Conservation (phyloP, 1,140 invertebrate genomes). For the Calephelis virginiensis region DNA sequence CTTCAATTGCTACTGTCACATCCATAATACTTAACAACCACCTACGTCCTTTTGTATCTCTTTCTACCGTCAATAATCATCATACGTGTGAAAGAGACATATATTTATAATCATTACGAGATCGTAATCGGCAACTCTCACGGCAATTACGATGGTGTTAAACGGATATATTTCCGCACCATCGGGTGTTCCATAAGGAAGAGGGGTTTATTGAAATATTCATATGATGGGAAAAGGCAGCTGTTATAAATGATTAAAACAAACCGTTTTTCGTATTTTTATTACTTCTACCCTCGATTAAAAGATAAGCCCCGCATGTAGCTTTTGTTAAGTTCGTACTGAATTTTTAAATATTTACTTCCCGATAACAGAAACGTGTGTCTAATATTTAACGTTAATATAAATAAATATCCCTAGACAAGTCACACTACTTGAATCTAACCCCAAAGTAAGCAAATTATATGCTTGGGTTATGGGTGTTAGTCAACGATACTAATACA, state of each 20-base stretch:
- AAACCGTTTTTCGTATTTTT: constrained; percentile 9
- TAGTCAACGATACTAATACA: too few relatives aligned
- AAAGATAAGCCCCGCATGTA: constrained; percentile 5
- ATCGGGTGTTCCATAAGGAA: not conserved
- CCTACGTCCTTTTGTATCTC: constrained; percentile 30
- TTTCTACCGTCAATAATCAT: constrained; percentile 23
- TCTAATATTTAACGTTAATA: too few relatives aligned
- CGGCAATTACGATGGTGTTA: constrained; percentile 55
- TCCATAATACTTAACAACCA: constrained; percentile 39
- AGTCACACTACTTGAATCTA: too few relatives aligned
- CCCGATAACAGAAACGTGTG: too few relatives aligned
- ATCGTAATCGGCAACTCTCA: constrained; percentile 44
- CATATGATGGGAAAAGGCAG: constrained; percentile 5
- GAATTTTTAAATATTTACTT: too few relatives aligned
- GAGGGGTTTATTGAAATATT: constrained; percentile 13
- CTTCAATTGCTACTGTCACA: constrained; percentile 32
- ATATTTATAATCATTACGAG: constrained; percentile 40
- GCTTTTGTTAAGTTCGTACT: not conserved
- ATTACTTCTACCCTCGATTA: not conserved
- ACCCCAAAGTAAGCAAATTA: too few relatives aligned
- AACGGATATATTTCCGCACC: constrained; percentile 47
- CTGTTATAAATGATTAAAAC: constrained; percentile 1
- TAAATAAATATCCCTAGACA: too few relatives aligned
- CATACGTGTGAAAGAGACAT: constrained; percentile 31
- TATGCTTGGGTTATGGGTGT: too few relatives aligned